Percentiles rank a stretch among this genome's conserved stretches.
These are phyloP conservation scores for Lathronympha strigana DNA, from an alignment of 2,888 invertebrate genomes.

Conservation along the genomic window DNA sequence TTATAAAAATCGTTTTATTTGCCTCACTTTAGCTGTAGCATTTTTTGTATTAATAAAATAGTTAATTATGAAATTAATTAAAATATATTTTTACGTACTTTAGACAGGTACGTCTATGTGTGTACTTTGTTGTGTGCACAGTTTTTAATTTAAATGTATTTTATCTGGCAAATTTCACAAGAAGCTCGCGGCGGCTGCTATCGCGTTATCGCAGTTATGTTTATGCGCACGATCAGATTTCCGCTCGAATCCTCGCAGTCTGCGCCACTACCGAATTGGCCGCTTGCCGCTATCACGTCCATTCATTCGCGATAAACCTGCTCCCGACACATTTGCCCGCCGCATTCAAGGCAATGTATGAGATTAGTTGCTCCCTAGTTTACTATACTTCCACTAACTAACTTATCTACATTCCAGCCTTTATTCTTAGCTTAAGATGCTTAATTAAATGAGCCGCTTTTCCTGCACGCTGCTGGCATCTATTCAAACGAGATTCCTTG, in stretches of 20 bases:
- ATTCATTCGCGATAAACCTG: conserved; percentile 78
- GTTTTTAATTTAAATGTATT: too few relatives aligned
- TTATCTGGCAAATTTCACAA: background rate
- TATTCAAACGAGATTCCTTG: conserved; percentile 28
- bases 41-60: background rate
- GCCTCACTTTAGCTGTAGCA: background rate
- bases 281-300: conserved; percentile 78
- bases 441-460: conserved; percentile 10
- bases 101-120: too few relatives aligned
- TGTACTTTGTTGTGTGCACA: too few relatives aligned
- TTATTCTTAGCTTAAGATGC: conserved; percentile 15
- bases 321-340: conserved; percentile 58
- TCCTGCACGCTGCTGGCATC: conserved; percentile 29
- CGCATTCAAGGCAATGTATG: conserved; percentile 58
- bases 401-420: conserved; percentile 4
- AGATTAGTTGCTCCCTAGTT: conserved; percentile 54
- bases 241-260: conserved; percentile 69
- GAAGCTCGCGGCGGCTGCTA: conserved; percentile 9
- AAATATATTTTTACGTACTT: too few relatives aligned
- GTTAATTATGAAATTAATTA: too few relatives aligned
- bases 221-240: conserved; percentile 77
- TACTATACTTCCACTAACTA: conserved; percentile 20
- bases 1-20: background rate
- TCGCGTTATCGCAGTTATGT: conserved; percentile 41
- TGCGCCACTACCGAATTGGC: conserved; percentile 76